Percentiles rank a stretch among this genome's conserved stretches.
These are phyloP conservation scores for Sarcophilus harrisii DNA, from an alignment of 2,797 vertebrate genomes.

Conservation along the genomic window DNA sequence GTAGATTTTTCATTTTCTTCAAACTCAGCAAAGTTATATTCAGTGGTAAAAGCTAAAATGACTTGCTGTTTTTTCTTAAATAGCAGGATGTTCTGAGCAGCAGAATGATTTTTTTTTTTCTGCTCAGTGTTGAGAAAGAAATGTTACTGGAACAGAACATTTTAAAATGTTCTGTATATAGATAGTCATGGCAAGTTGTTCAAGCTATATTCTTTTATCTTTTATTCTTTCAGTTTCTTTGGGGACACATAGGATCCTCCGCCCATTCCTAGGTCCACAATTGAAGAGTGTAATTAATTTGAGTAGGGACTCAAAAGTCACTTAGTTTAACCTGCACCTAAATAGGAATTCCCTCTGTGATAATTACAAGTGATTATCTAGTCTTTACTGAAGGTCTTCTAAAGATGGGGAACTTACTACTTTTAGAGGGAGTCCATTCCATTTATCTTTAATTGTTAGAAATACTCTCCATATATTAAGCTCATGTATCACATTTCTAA, in stretches of 20 bases:
- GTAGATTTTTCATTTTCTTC: neutral
- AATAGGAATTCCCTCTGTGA: neutral
- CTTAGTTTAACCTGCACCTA: neutral
- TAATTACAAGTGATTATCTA: neutral
- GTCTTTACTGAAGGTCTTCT: neutral
- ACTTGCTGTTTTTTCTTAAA: slow-evolving; percentile 6
- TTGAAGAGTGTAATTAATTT: neutral
- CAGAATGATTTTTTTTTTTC: neutral
- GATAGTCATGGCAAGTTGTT: neutral
- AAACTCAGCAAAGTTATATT: neutral
- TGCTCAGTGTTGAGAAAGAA: neutral
- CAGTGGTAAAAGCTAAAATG: slow-evolving; percentile 37
- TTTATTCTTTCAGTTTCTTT: neutral
- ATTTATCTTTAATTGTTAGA: slow-evolving; percentile 24
- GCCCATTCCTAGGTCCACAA: neutral
- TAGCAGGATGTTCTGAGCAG: neutral
- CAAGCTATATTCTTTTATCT: neutral
- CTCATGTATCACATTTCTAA: slow-evolving; percentile 31
- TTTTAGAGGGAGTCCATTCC: neutral
- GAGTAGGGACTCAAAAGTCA: neutral
- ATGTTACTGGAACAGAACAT: neutral
- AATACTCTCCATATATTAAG: slow-evolving; percentile 51
- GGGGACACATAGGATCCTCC: neutral
- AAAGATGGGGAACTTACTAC: neutral
- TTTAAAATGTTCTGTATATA: slow-evolving; percentile 1